Conservation (phyloP, 1,140 invertebrate species). For the Elymnias hypermnestra region DNA sequence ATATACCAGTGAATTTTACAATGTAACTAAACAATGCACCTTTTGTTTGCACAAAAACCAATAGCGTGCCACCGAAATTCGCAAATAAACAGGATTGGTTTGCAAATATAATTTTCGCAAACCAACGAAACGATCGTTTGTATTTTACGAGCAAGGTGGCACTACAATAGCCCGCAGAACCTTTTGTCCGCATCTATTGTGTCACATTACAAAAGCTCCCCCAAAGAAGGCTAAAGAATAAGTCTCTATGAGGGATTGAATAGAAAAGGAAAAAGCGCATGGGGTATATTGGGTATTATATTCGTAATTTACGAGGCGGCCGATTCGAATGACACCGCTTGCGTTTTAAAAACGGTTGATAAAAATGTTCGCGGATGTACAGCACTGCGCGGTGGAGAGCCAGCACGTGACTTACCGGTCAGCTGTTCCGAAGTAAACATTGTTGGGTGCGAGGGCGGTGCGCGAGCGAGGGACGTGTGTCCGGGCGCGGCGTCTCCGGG, state of each 20-base stretch:
- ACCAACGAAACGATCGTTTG: constrained; percentile 42
- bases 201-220: constrained; percentile 59
- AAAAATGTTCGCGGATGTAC: constrained; percentile 21
- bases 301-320: constrained; percentile 55
- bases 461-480: constrained; percentile 56
- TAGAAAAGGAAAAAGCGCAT: constrained; percentile 53
- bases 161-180: constrained; percentile 39
- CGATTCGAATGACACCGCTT: constrained; percentile 33
- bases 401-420: constrained; percentile 73
- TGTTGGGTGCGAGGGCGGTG: constrained; percentile 46
- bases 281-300: constrained; percentile 69
- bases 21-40: constrained; percentile 43
- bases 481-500: constrained; percentile 61
- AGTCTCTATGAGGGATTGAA: constrained; percentile 40
- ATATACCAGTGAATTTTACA: too few relatives aligned
- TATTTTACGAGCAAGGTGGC: constrained; percentile 41
- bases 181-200: constrained; percentile 62
- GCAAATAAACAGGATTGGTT: constrained; percentile 60
- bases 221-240: constrained; percentile 61
- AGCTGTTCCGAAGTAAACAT: constrained; percentile 72
- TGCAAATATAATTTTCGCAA: constrained; percentile 71
- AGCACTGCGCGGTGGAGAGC: constrained; percentile 15
- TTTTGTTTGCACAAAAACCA: constrained; percentile 52
- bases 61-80: constrained; percentile 34
- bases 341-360: constrained; percentile 23